phyloP scores from a whole-genome alignment of 2,888 invertebrate genomes.

The Timema cristinae region DNA sequence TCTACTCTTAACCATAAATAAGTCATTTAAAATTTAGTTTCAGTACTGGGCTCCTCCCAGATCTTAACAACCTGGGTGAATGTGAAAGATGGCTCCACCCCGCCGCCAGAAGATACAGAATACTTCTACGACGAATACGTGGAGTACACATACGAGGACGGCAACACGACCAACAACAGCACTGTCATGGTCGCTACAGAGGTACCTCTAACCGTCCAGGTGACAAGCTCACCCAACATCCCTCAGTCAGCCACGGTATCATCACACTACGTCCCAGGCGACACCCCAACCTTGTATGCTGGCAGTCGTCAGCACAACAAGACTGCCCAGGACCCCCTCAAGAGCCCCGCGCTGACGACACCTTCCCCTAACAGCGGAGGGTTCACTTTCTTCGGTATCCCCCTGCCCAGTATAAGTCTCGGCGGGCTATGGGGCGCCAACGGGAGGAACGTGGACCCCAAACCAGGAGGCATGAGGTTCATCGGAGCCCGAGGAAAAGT shows the following conservation, averaged over 20 bases:
- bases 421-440: constrained; percentile 46
- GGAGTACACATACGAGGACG: constrained; percentile 57
- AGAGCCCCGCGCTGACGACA: constrained; percentile 30
- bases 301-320: constrained; percentile 39
- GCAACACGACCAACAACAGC: constrained; percentile 45
- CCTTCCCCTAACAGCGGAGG: constrained; percentile 52
- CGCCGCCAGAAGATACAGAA: constrained; percentile 68
- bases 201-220: constrained; percentile 18
- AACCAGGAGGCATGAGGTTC: constrained; percentile 29
- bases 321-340: constrained; percentile 38
- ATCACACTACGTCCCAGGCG: constrained; percentile 50
- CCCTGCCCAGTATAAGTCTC: constrained; percentile 65
- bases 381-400: constrained; percentile 83
- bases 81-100: constrained; percentile 43
- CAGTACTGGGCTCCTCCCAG: constrained; percentile 50
- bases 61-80: constrained; percentile 56
- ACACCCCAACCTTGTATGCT: constrained; percentile 59
- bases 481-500: constrained; percentile 37
- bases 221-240: constrained; percentile 1
- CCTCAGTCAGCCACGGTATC: constrained; percentile 15
- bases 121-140: constrained; percentile 80
- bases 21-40: neutral
- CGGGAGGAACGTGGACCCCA: constrained; percentile 44
- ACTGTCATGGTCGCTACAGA: constrained; percentile 21
- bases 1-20: no score